These are phyloP conservation scores for Tinamus major DNA, from an alignment of 2,797 vertebrate species.

Conservation along the genomic window DNA sequence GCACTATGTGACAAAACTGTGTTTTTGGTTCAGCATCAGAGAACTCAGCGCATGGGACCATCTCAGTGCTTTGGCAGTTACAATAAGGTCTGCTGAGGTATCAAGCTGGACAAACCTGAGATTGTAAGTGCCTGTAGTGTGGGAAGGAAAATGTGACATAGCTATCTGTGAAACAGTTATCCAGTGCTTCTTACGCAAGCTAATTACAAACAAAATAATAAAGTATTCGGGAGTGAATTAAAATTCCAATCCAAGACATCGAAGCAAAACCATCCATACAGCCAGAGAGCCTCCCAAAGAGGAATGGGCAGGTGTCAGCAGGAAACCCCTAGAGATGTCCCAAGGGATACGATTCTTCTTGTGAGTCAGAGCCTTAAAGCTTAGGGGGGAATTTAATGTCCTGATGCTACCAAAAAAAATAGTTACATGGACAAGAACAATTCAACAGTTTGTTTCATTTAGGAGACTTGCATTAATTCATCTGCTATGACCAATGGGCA, in stretches of 20 bases:
- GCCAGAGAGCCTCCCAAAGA: background rate
- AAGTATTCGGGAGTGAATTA: background rate
- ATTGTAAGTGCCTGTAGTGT: background rate
- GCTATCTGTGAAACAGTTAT: background rate
- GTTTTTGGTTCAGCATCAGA: background rate
- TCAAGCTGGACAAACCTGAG: background rate
- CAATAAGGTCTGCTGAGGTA: background rate
- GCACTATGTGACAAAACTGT: background rate
- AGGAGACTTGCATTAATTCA: background rate
- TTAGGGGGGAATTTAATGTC: background rate
- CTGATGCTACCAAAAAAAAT: background rate
- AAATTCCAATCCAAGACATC: background rate
- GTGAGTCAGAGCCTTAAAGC: background rate
- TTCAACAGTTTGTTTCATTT: background rate
- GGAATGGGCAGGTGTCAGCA: background rate
- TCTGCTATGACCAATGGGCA: background rate
- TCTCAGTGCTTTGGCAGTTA: background rate
- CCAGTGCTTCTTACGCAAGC: background rate
- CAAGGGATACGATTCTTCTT: background rate
- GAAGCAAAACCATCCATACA: background rate
- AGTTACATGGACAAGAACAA: background rate
- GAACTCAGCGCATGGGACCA: background rate
- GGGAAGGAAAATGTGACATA: background rate
- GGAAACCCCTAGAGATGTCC: background rate
- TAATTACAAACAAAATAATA: background rate